Percentiles rank a stretch among this genome's conserved stretches.
Conservation (phyloP, 2,797 vertebrate genomes). For the Echiichthys vipera region DNA sequence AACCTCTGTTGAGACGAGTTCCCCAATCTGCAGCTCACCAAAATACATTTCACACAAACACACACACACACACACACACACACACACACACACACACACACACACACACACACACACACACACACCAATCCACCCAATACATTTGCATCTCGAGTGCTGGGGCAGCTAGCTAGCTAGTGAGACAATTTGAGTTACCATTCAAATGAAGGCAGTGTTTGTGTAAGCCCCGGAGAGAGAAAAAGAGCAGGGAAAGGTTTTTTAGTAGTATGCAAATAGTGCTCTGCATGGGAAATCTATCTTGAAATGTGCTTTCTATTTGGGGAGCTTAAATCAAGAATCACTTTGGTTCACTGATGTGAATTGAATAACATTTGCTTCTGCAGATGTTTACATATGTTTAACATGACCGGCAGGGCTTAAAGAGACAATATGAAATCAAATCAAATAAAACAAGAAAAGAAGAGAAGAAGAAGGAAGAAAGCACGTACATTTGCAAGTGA, state of each 20-base stretch:
- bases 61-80: background rate
- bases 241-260: slow-evolving; percentile 47
- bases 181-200: slow-evolving; percentile 78
- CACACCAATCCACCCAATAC: slow-evolving; percentile 9
- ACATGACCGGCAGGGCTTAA: background rate
- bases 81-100: slow-evolving; percentile 37
- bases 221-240: slow-evolving; percentile 80
- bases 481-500: background rate
- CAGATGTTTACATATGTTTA: slow-evolving; percentile 49
- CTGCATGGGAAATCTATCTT: slow-evolving; percentile 88
- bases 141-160: slow-evolving; percentile 80
- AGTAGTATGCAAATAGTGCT: slow-evolving; percentile 86
- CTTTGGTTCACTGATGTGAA: slow-evolving; percentile 70
- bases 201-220: slow-evolving; percentile 86
- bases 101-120: background rate
- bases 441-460: background rate
- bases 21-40: slow-evolving; percentile 87
- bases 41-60: slow-evolving; percentile 80
- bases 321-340: slow-evolving; percentile 89
- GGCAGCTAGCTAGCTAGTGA: slow-evolving; percentile 68
- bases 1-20: slow-evolving; percentile 86
- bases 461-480: background rate
- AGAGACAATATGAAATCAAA: background rate
- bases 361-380: slow-evolving; percentile 51
- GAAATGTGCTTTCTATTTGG: slow-evolving; percentile 92